Evolutionary conservation across 1,140 invertebrate species (phyloP).

Genomic region (Drosophila yakuba): DNA sequence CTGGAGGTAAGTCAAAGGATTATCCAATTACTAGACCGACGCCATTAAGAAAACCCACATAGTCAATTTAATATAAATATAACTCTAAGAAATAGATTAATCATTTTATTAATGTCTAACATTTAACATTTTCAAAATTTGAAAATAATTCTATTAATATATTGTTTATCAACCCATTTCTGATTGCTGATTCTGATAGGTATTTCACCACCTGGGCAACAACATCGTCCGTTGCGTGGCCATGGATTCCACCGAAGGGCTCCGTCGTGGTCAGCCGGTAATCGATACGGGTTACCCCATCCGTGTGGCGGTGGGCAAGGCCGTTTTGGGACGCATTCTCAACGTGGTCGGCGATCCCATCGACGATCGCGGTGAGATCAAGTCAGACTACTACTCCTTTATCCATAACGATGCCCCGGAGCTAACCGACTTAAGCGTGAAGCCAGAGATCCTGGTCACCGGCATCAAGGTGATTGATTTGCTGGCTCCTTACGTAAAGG

Average conservation of each 20-base stretch:
- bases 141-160: too few species aligned
- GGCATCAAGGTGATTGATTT: slow-evolving; percentile 99
- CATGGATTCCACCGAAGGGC: slow-evolving; percentile 95
- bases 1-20: slow-evolving; percentile 86
- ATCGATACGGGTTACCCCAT: slow-evolving; percentile 91
- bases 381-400: slow-evolving; percentile 94
- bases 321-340: slow-evolving; percentile 93
- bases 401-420: slow-evolving; percentile 98
- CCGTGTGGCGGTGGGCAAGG: slow-evolving; percentile 92
- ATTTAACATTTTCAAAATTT: too few species aligned
- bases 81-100: too few species aligned
- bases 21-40: background rate
- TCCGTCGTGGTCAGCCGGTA: slow-evolving; percentile 91
- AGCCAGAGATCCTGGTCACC: slow-evolving; percentile 98
- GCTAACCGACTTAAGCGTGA: slow-evolving; percentile 98
- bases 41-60: too few species aligned
- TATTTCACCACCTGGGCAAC: slow-evolving; percentile 94
- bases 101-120: too few species aligned
- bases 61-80: too few species aligned
- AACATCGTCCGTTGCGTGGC: slow-evolving; percentile 94
- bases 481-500: slow-evolving; percentile 97
- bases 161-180: background rate
- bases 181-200: slow-evolving; percentile 72
- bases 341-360: slow-evolving; percentile 98
- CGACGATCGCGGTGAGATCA: slow-evolving; percentile 98